phyloP scores from a whole-genome alignment of 2,888 invertebrate species.

The Maniola hyperantus region DNA sequence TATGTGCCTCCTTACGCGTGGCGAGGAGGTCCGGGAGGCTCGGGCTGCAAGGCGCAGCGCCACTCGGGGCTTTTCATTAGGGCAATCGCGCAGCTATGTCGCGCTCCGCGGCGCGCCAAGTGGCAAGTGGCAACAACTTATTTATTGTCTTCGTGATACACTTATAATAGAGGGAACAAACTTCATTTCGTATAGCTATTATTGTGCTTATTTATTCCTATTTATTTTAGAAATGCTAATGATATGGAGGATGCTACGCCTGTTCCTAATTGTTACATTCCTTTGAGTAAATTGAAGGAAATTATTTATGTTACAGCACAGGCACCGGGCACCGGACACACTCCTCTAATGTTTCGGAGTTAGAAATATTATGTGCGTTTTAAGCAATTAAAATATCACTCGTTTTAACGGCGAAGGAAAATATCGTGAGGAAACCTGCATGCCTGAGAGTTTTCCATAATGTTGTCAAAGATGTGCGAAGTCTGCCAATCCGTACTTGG shows the following conservation, averaged over 20 bases:
- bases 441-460: too few relatives aligned
- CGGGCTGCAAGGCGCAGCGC: conserved; percentile 12
- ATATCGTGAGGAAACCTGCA: too few relatives aligned
- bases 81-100: conserved; percentile 57
- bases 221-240: conserved; percentile 1
- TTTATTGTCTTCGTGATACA: conserved; percentile 32
- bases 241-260: not conserved
- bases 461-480: too few relatives aligned
- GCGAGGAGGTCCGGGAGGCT: not conserved
- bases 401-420: too few relatives aligned
- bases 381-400: too few relatives aligned
- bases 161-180: not conserved
- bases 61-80: conserved; percentile 62
- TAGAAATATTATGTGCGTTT: too few relatives aligned
- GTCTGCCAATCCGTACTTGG: too few relatives aligned
- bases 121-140: conserved; percentile 18
- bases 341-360: too few relatives aligned
- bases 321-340: too few relatives aligned
- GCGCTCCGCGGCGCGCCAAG: conserved; percentile 41
- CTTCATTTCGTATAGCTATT: not conserved
- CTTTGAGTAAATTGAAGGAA: not conserved
- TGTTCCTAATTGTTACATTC: not conserved
- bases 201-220: not conserved
- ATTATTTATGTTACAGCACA: too few relatives aligned
- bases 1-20: not conserved